Evolutionary conservation across 2,797 vertebrate genomes (phyloP), one percentile per base, ranked within the genome.

Genomic region (Stomatorhinus walkeri): DNA sequence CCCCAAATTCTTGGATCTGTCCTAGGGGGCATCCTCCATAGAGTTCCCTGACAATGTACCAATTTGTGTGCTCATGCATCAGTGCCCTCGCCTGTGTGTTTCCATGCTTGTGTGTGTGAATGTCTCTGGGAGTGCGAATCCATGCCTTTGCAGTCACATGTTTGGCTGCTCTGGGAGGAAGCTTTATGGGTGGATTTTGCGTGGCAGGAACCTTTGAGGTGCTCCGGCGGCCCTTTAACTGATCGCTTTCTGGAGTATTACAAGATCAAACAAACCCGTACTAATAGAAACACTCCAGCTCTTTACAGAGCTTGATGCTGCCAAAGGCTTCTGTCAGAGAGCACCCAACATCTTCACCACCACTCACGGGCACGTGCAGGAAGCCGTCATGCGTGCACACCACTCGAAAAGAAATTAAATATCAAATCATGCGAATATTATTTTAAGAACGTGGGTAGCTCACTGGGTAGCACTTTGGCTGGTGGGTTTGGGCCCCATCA

Each of bases 221-320:
- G 88, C 87, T 90, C 91, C 89, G 90, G 90, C 91, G 89, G 79
- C 28, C 88, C 87, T 88, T 90, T 89, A 90, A 72, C 87, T 68
- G 19, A 90, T 89, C 90, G 85, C 88, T 92, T 90, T 89, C 89
- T 87, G 87, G 91, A 83, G 61, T 46, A 90, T 49, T 48, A 51
- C 22, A 52, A 59, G 51, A 91, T 91, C 86, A 92, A 90, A 89
- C 90, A 88, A 83, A 61, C 10, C n/a, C 46, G 32, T 22, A 64
- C 19, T 22, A 48, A 64, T 9, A 89, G 87, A 89, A 22, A 85
- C 59, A 24, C 52, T 59, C 79, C 36, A 59, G 51, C 12, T 88
- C 79, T 84, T 81, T 36, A 28, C 84, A 54, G 84, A 32, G 24
- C 22, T 51, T 54, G 24, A 16, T 54, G 48, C 48, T 7, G 84